These are phyloP conservation scores for Scomber scombrus DNA, from an alignment of 2,113 vertebrate genomes.

Conservation along the genomic window DNA sequence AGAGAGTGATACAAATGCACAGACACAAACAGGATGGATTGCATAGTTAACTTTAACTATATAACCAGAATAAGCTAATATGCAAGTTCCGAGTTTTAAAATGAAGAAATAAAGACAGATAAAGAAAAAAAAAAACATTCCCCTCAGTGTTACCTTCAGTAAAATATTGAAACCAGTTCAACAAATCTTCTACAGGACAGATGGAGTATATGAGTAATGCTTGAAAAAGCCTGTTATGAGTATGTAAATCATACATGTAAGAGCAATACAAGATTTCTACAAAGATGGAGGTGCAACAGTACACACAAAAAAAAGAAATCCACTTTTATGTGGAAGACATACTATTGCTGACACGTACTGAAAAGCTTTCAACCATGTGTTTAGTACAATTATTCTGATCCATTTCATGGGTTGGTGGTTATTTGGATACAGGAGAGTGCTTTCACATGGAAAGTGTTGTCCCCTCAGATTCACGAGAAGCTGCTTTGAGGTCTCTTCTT, in stretches of 20 bases:
- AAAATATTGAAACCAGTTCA: no score
- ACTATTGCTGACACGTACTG: neutral
- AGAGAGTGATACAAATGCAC: neutral
- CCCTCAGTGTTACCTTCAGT: no score
- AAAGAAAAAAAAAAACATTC: neutral
- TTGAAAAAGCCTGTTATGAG: no score
- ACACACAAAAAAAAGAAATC: neutral
- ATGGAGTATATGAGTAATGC: no score
- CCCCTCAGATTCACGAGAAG: constrained; percentile 46
- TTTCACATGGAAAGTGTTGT: constrained; percentile 29
- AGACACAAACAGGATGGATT: constrained; percentile 10
- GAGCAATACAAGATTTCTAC: neutral
- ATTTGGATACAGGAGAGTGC: constrained; percentile 41
- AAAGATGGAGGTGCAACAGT: neutral
- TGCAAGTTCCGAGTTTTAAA: neutral
- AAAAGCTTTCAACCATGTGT: constrained; percentile 20
- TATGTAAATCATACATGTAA: neutral
- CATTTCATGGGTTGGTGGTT: constrained; percentile 55
- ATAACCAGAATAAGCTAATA: neutral
- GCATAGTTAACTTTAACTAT: constrained; percentile 7
- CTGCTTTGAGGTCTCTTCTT: constrained; percentile 39
- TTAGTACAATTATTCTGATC: constrained; percentile 53
- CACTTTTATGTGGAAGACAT: neutral
- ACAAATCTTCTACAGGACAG: no score
- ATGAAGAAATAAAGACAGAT: neutral